Conservation (phyloP, 2,113 vertebrate genomes). For the Coreoperca whiteheadi region DNA sequence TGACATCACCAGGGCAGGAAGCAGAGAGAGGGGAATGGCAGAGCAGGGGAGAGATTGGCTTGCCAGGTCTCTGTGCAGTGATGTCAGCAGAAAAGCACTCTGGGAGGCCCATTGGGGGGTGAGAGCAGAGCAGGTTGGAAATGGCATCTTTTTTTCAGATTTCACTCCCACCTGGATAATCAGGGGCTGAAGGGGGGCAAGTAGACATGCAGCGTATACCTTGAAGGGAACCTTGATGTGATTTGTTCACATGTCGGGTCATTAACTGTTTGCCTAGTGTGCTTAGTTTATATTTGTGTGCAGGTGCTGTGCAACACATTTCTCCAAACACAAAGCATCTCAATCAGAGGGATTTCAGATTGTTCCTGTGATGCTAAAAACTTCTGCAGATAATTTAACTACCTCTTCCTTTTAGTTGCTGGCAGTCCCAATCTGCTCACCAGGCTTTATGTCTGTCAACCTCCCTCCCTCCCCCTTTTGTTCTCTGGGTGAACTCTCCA, state of each 20-base stretch:
- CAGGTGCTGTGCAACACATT: slow-evolving; percentile 55
- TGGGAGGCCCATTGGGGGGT: slow-evolving; percentile 79
- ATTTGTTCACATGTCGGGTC: slow-evolving; percentile 64
- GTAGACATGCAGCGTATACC: slow-evolving; percentile 27
- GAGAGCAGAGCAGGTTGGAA: slow-evolving; percentile 80
- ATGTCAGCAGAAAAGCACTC: slow-evolving; percentile 87
- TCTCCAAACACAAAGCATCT: slow-evolving; percentile 8
- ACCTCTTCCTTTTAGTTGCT: slow-evolving; percentile 61
- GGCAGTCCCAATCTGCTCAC: slow-evolving; percentile 82
- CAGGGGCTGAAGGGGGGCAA: slow-evolving; percentile 58
- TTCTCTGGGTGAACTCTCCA: slow-evolving; percentile 86
- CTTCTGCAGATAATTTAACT: slow-evolving; percentile 65
- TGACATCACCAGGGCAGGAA: slow-evolving; percentile 89
- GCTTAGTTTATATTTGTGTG: slow-evolving; percentile 24
- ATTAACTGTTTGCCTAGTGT: slow-evolving; percentile 44
- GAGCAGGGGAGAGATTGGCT: slow-evolving; percentile 77
- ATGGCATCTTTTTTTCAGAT: slow-evolving; percentile 62
- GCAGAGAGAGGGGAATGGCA: slow-evolving; percentile 79
- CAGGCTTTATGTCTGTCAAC: slow-evolving; percentile 82
- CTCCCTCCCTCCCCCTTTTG: slow-evolving; percentile 77
- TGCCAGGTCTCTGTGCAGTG: slow-evolving; percentile 83
- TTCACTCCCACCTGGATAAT: slow-evolving; percentile 86
- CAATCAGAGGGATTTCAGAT: slow-evolving; percentile 28
- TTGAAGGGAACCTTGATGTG: slow-evolving; percentile 52
- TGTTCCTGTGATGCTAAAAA: slow-evolving; percentile 47